These are phyloP conservation scores for Cerastoderma edule DNA, from an alignment of 2,888 invertebrate genomes.

Conservation along the genomic window DNA sequence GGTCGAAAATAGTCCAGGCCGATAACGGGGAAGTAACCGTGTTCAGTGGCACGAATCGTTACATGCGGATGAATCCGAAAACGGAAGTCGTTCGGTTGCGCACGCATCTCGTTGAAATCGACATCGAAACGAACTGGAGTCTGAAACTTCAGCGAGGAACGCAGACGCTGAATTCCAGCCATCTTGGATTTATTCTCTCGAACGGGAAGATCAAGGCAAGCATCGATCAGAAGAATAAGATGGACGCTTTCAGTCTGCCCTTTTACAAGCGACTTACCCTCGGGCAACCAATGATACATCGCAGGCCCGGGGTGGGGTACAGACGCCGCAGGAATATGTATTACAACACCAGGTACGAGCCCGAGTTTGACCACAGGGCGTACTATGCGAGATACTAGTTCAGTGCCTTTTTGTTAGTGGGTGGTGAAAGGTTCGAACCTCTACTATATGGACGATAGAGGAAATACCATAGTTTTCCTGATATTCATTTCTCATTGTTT, in stretches of 20 bases:
- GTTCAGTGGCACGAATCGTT: slow-evolving; percentile 81
- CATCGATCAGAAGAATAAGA: slow-evolving; percentile 67
- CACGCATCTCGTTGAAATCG: slow-evolving; percentile 82
- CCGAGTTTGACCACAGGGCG: slow-evolving; percentile 40
- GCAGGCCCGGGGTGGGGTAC: slow-evolving; percentile 39
- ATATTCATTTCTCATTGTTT: too few species aligned
- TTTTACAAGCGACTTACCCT: slow-evolving; percentile 59
- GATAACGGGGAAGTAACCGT: slow-evolving; percentile 82
- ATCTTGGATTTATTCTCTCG: slow-evolving; percentile 66
- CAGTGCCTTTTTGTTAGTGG: too few species aligned
- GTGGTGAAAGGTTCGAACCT: too few species aligned
- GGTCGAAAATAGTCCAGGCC: slow-evolving; percentile 81
- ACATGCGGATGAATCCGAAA: slow-evolving; percentile 80
- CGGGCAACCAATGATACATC: slow-evolving; percentile 37
- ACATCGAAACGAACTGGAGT: slow-evolving; percentile 81
- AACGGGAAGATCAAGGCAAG: slow-evolving; percentile 76
- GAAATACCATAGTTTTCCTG: too few species aligned
- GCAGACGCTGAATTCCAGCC: slow-evolving; percentile 72
- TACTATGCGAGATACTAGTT: slow-evolving; percentile 16
- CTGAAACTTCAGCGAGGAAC: slow-evolving; percentile 74
- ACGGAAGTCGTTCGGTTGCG: slow-evolving; percentile 78
- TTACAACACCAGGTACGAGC: slow-evolving; percentile 16
- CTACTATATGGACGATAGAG: too few species aligned
- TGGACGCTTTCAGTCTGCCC: slow-evolving; percentile 67
- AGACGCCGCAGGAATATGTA: slow-evolving; percentile 6